A percentile compares a stretch with the other conserved stretches of the same genome.
These are phyloP conservation scores for Hylaeus volcanicus DNA, from an alignment of 1,140 invertebrate species.

Conservation along the genomic window DNA sequence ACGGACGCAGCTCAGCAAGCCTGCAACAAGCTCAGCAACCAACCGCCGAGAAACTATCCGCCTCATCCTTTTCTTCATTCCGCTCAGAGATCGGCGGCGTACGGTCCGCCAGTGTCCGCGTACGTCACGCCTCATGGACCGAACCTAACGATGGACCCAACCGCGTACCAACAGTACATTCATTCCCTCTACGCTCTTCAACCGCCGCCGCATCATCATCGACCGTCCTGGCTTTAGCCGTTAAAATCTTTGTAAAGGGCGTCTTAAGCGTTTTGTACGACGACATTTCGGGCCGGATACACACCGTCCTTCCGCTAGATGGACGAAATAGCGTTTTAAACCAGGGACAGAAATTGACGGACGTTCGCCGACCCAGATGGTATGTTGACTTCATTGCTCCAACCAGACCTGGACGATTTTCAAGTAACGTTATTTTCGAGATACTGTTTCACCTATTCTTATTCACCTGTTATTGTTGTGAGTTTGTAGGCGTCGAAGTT, in stretches of 20 bases:
- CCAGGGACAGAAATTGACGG: neutral
- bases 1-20: slow-evolving; percentile 68
- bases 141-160: slow-evolving; percentile 75
- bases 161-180: slow-evolving; percentile 77
- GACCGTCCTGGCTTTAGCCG: slow-evolving; percentile 78
- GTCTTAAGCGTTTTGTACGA: neutral
- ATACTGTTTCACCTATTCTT: too few species aligned
- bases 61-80: slow-evolving; percentile 77
- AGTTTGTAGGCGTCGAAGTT: too few species aligned
- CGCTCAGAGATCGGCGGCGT: slow-evolving; percentile 72
- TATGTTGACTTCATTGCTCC: too few species aligned
- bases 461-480: too few species aligned
- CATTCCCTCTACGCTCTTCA: slow-evolving; percentile 77
- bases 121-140: slow-evolving; percentile 76
- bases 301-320: neutral
- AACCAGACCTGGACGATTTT: too few species aligned
- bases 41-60: slow-evolving; percentile 74
- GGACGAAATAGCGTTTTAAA: slow-evolving; percentile 8
- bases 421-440: too few species aligned
- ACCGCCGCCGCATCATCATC: slow-evolving; percentile 74
- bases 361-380: neutral
- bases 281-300: slow-evolving; percentile 15
- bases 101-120: slow-evolving; percentile 74
- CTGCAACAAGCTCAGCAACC: slow-evolving; percentile 75
- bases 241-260: slow-evolving; percentile 41